Evolutionary conservation across 1,140 invertebrate species (phyloP).

Genomic region (Telenomus remus): DNA sequence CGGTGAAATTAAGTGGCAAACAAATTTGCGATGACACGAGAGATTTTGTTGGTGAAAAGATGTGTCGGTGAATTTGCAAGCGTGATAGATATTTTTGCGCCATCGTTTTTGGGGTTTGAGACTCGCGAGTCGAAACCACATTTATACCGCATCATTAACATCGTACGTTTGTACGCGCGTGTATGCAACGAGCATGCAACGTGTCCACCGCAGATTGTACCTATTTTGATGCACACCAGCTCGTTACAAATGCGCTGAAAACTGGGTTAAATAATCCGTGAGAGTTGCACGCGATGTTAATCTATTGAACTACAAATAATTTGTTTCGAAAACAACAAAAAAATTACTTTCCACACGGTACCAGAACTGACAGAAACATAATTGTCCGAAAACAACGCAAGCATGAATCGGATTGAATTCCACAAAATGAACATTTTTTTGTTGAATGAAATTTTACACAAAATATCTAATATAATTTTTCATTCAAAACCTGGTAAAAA

Average conservation of each 20-base stretch:
- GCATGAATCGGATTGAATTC: too few species aligned
- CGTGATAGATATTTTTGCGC: constrained; percentile 40
- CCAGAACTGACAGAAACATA: background rate
- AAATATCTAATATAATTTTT: too few species aligned
- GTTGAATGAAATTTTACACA: too few species aligned
- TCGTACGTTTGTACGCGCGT: constrained; percentile 41
- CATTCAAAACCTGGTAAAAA: too few species aligned
- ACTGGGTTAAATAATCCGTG: constrained; percentile 56
- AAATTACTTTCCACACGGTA: background rate
- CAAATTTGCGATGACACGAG: constrained; percentile 44
- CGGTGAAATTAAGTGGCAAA: constrained; percentile 7
- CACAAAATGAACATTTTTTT: too few species aligned
- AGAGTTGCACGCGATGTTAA: constrained; percentile 51
- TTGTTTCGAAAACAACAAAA: constrained; percentile 17
- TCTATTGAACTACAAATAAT: constrained; percentile 54
- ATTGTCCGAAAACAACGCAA: too few species aligned
- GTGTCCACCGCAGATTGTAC: constrained; percentile 56
- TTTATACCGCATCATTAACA: constrained; percentile 61
- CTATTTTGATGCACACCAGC: constrained; percentile 53
- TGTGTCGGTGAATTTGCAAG: constrained; percentile 5
- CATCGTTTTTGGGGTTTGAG: constrained; percentile 37
- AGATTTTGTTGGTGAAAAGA: constrained; percentile 36
- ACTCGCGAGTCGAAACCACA: constrained; percentile 50
- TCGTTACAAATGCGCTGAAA: constrained; percentile 58
- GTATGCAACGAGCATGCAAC: constrained; percentile 37